Base-by-base conservation (phyloP, 2,797 vertebrate species). In the Chloroceryle amazona region DNA sequence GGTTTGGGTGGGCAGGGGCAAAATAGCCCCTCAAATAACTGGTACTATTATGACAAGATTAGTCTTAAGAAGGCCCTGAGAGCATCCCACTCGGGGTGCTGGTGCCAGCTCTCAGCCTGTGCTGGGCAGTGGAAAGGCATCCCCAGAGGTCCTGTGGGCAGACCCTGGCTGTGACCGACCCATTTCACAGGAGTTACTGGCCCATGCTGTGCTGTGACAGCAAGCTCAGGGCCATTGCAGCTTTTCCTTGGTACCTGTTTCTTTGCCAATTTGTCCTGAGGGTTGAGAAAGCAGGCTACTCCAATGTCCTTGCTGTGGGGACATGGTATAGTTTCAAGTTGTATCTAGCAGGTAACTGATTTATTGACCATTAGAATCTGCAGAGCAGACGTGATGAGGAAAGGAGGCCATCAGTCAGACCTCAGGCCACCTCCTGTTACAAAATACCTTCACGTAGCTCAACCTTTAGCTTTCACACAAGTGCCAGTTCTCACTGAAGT, bases 161-260 rank as follows among this genome's bases (percentile, higher is more conserved):
- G 39, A 26, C 8, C 19, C 13, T 25, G 13, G 18, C 42, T 37
- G 3, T 16, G 29, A 11, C 33, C 6, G 6, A 61, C 31, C 44
- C n/a, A 7, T 66, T 10, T 65, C 17, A 6, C 3, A 14, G 60
- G 8, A 60, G 15, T 6, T 71, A 25, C 57, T 11, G 29, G 12
- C 33, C 18, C 10, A 20, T 66, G 9, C 25, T 63, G 23, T 62
- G n/a, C 15, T 0, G 0, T 28, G 21, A 16, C 13, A 39, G 4
- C 17, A 60, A 70, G 12, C 31, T 67, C 47, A 35, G 52, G 1
- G 19, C 6, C 6, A 13, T 76, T 57, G 28, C 6, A 71, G 16
- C 18, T 37, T 52, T 31, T 57, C 6, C 25, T 72, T 58, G 21
- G 41, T 52, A 14, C 18, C 33, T 54, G 9, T 61, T 80, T 76